Evolutionary conservation across 2,797 vertebrate species (phyloP), one percentile per base, ranked within the genome.

Genomic region (Spizella passerina): DNA sequence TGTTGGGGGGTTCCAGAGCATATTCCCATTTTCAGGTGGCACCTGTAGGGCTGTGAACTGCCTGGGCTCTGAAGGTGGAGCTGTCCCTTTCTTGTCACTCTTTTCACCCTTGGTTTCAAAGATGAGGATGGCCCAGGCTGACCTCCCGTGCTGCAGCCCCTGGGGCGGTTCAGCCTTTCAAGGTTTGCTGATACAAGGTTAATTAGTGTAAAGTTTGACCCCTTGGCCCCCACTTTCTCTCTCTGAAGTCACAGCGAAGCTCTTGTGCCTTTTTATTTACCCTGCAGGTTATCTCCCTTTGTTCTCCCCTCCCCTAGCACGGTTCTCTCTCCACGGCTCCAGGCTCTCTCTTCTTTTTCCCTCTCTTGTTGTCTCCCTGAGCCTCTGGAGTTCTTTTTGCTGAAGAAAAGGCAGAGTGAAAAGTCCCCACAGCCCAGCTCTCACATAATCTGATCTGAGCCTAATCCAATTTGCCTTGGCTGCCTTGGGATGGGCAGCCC

Each of bases 391-490:
- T 2, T 61, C 41, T 83, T 83, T 59, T n/a, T 38, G 38, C 61
- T 43, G 56, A 63, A 71, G 66, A 91, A 93, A 90, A 23, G 32
- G 49, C 44, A 10, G 38, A 60, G 20, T 63, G 80, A 95, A 79
- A 94, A 90, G 63, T 82, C 76, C 60, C 52, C 69, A 30, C 38
- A 90, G 81, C 71, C 75, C 78, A 86, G 47, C 41, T 88, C 66
- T 77, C 60, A 0, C 47, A 50, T 68, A 84, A 72, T 81, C 69
- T 89, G 68, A 82, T 41, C 66, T 61, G 65, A 85, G 32, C 8
- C 89, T 85, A 92, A 91, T 91, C 92, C 84, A 71, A 24, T 87
- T 89, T 85, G 50, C 84, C 8, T 83, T 94, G 78, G 82, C 71
- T 75, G n/a, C n/a, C n/a, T n/a, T 47, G 84, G 50, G 43, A 56